phyloP scores from a whole-genome alignment of 2,113 vertebrate genomes.

The Crotophaga sulcirostris region DNA sequence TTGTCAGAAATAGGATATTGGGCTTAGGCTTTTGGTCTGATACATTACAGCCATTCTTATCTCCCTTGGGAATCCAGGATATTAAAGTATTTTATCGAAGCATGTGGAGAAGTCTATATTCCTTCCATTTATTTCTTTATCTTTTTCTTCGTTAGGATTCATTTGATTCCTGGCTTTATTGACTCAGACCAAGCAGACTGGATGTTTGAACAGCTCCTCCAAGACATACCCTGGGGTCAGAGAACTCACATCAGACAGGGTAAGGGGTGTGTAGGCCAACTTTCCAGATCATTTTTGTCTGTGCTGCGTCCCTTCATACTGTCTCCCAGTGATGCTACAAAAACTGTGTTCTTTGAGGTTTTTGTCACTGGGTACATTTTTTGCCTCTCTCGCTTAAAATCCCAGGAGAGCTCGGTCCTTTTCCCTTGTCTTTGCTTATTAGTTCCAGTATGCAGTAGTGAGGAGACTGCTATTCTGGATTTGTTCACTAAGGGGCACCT shows the following conservation, averaged over 20 bases:
- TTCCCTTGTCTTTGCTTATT: not conserved
- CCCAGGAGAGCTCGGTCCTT: not conserved
- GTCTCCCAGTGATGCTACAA: not conserved
- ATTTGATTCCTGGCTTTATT: constrained; percentile 85
- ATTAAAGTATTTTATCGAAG: not conserved
- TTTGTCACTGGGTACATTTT: not conserved
- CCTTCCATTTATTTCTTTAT: not conserved
- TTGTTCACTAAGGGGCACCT: constrained; percentile 59
- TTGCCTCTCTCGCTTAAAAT: not conserved
- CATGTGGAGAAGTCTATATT: not conserved
- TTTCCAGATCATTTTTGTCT: not conserved
- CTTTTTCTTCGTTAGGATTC: constrained; percentile 72
- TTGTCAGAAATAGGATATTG: not conserved
- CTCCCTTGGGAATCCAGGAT: not conserved
- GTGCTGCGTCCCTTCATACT: not conserved
- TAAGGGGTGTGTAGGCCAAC: constrained; percentile 5
- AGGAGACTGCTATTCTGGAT: constrained; percentile 44
- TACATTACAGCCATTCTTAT: not conserved
- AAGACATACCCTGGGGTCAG: constrained; percentile 90
- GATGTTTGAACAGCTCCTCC: constrained; percentile 86
- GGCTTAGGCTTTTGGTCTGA: not conserved
- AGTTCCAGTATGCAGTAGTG: not conserved
- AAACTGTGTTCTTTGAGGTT: not conserved
- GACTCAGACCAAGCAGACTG: constrained; percentile 85
- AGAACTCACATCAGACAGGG: constrained; percentile 85